A percentile compares a stretch with the other conserved stretches of the same genome.
phyloP scores from a whole-genome alignment of 2,113 vertebrate species.

The Stictonetta naevosa region DNA sequence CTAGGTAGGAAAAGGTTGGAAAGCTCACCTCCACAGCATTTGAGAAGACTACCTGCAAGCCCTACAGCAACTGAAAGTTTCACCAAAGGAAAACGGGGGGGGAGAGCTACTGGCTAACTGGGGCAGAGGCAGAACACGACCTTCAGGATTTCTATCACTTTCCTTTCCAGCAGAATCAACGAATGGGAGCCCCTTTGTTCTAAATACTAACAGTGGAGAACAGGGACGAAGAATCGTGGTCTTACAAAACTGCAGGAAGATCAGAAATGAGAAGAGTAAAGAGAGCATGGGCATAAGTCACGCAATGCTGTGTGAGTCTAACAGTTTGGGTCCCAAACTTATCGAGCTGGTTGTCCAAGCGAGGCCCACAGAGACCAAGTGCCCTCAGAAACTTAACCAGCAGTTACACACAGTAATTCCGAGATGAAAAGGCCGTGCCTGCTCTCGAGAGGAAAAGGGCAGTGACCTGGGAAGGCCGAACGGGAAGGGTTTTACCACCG shows the following conservation, averaged over 20 bases:
- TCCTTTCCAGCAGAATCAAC: not conserved
- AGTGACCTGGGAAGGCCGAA: not conserved
- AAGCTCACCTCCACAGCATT: not conserved
- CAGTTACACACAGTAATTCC: accelerated
- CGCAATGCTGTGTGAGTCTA: not conserved
- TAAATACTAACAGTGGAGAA: not conserved
- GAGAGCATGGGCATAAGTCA: accelerated
- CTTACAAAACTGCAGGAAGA: not conserved
- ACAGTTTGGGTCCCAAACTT: not conserved
- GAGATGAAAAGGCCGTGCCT: accelerated
- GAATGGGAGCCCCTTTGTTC: not conserved
- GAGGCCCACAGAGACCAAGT: not conserved
- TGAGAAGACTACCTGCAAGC: not conserved
- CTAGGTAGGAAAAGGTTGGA: not conserved
- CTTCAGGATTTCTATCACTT: not conserved
- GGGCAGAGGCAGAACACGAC: not conserved
- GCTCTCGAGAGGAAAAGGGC: not conserved
- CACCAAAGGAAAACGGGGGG: not conserved
- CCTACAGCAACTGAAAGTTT: not conserved
- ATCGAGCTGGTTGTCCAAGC: not conserved
- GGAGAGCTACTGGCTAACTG: not conserved
- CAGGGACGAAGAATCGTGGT: accelerated
- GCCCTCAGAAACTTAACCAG: not conserved
- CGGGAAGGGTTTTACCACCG: not conserved
- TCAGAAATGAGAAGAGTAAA: not conserved